Base-by-base conservation (phyloP, 2,797 vertebrate genomes). In the Acridotheres tristis region DNA sequence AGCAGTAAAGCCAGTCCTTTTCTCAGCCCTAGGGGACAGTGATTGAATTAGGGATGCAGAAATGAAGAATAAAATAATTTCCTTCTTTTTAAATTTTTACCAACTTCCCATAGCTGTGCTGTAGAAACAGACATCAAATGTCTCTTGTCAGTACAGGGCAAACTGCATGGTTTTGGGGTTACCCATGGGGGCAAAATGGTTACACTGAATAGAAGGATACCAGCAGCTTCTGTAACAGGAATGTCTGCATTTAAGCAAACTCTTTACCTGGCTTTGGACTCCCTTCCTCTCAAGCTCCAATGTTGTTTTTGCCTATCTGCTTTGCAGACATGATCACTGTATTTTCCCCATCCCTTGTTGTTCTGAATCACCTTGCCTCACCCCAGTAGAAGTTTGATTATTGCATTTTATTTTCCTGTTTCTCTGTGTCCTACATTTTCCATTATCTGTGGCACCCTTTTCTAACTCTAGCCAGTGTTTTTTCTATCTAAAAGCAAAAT, bases 11-110 rank as follows among this genome's bases (percentile, higher is more conserved):
- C 30, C 40, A 62, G 38, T 51, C 76, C 38, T 95, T 77, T 80
- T 38, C 21, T 63, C 38, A 78, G 77, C 86, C 80, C 0, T 8
- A 59, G 51, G 77, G 81, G 67, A 82, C 71, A 79, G 43, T 73
- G 84, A 51, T 79, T 81, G 77, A 89, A 89, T 96, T 92, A 90
- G 65, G 18, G 43, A 51, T 55, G 71, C 55, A 73, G 43, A 88
- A 32, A n/a, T 80, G 80, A 81, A 65, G 51, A 82, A 72, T 43
- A 40, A 65, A 71, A 73, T 72, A 61, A 18, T 21, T 48, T 61
- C 13, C 18, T 88, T 66, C 40, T 57, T 59, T 50, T 61, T 7
- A 62, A 71, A 23, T 54, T 94, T 72, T 93, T 69, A 38, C 13
- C 17, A 16, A 7, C 30, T 93, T 90, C 11, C 34, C 36, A 23